Evolutionary conservation across 2,888 invertebrate genomes (phyloP), one percentile per base, ranked within the genome.

Genomic region (Zygothrica quintamaculata): DNA sequence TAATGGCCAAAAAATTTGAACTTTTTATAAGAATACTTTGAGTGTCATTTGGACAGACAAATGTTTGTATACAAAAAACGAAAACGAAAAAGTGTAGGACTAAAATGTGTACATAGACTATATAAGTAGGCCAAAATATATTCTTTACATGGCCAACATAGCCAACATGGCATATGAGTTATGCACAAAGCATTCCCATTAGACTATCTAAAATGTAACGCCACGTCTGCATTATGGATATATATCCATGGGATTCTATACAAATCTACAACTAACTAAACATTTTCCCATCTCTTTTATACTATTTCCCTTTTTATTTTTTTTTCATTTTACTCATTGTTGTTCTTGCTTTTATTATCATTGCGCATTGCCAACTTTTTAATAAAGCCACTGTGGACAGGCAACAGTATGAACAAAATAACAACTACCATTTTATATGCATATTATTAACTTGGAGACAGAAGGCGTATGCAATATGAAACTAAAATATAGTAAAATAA

Each of bases 321-420:
- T 1, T 8, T 40, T 34, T 33, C 33, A 12, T 22, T 12, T 33
- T 9, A 50, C 16, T 31, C 65, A 16, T 43, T 40, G 37, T 22
- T 34, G 0, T 36, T 40, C 25, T 40, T 43, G 25, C 42, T 52
- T 60, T 58, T 52, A 40, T 44, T 60, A 44, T 46, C 22, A 55
- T 51, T 61, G 58, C 65, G 61, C 66, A 80, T 70, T 77, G 70
- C 62, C 64, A 81, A 77, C 60, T 84, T 80, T 86, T 80, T 80
- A 87, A 84, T 86, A 86, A 86, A 65, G 77, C 80, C 76, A 60
- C 77, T 65, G 71, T 46, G 46, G 72, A 72, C 56, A 44, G 59
- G 13, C 60, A 55, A 79, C n/a, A n/a, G n/a, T n/a, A 81, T 62
- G 62, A 64, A 53, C n/a, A 36, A 22, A 50, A 29, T 33, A 40